Percentiles rank a stretch among this genome's conserved stretches.
These are phyloP conservation scores for Felis catus DNA, from an alignment of 2,113 vertebrate genomes.

Conservation along the genomic window F.catus_Fca126_mat1.0 CM031418.1:53237001-53237500, in stretches of 20 bases:
- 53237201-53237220: neutral
- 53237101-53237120: neutral
- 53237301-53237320: neutral
- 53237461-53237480: neutral
- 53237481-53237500: neutral
- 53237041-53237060: neutral
- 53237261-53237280: neutral
- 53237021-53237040: neutral
- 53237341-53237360: neutral
- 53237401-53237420: neutral
- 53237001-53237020: accelerated
- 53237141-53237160: neutral
- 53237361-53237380: neutral
- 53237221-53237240: neutral
- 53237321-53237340: neutral
- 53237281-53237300: neutral
- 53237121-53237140: neutral
- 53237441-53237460: neutral
- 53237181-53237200: neutral
- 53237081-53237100: neutral
- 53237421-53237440: neutral
- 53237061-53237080: neutral
- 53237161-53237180: neutral
- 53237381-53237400: neutral
- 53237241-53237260: neutral